Percentiles rank a stretch among this genome's conserved stretches.
Conservation (phyloP, 2,888 invertebrate species). For the Volucella bombylans region DNA sequence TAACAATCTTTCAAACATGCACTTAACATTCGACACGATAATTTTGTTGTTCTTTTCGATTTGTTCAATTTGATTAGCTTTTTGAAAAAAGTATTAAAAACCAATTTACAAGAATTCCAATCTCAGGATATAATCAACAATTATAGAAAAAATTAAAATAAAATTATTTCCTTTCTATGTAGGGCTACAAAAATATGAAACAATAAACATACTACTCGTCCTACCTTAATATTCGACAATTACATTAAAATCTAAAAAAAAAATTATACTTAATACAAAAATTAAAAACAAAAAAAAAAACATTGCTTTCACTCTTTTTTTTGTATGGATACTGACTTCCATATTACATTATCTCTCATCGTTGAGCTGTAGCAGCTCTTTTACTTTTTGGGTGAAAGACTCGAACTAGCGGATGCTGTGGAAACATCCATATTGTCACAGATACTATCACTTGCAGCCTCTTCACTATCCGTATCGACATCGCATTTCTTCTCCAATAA, state of each 20-base stretch:
- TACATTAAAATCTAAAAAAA: conserved; percentile 31
- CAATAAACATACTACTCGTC: too few species aligned
- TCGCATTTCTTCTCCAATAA: conserved; percentile 76
- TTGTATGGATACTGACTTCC: conserved; percentile 33
- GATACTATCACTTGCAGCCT: conserved; percentile 74
- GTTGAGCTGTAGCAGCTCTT: conserved; percentile 8
- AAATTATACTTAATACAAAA: conserved; percentile 18
- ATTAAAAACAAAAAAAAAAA: conserved; percentile 8
- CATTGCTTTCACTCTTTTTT: conserved; percentile 52
- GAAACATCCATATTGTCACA: conserved; percentile 75
- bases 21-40: conserved; percentile 22
- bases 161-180: conserved; percentile 31
- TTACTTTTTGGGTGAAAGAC: conserved; percentile 61
- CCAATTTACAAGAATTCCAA: too few species aligned
- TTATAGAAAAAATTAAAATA: conserved; percentile 29
- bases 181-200: neutral
- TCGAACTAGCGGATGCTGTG: conserved; percentile 75
- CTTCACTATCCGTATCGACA: conserved; percentile 75
- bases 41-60: neutral
- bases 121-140: conserved; percentile 6
- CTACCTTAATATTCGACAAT: conserved; percentile 37
- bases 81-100: neutral
- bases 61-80: neutral
- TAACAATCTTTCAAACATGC: conserved; percentile 9
- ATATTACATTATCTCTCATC: neutral